Base-by-base conservation (phyloP, 2,888 invertebrate species). In the Nowickia ferox region DNA sequence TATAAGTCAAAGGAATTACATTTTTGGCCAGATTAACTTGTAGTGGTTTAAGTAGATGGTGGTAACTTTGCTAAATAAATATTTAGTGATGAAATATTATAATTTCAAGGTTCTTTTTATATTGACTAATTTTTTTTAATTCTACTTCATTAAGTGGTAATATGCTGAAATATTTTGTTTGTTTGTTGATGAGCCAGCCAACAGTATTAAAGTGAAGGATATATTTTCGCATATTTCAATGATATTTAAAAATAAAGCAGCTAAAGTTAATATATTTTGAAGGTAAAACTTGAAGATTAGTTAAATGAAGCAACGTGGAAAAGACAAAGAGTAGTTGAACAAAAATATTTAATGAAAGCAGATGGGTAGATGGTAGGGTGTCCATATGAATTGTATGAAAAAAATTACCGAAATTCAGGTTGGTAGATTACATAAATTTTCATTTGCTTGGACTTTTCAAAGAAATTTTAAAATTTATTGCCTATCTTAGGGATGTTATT, bases 1-100 rank as follows among this genome's bases (percentile, higher is more conserved):
- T 46, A 13, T 42, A 59, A 57, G n/a, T 48, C 48, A 0, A 22
- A 55, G 57, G 72, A 81, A 79, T 61, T 66, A 76, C 76, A 76
- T 71, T 59, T 76, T 69, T 17, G 57, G 57, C 15, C 51, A 84
- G 80, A 84, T 80, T 61, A 72, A 84, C 71, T 75, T 84, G 75
- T 17, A 42, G 59, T 40, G 71, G 66, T 40, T 84, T 51, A 53
- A 78, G 59, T 6, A 6, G 30, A 6, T 74, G 63, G 78, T 75
- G 65, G 59, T 63, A 46, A 53, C 19, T 55, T 46, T 44, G 8
- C 44, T 53, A 42, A 17, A 63, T 38, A 59, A 76, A 55, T 63
- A 61, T 42, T 61, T 61, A 19, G 8, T 8, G 30, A 30, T 13
- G 53, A 38, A 66, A 46, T 63, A 46, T 40, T 22, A 46, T 19